phyloP scores from a whole-genome alignment of 2,888 invertebrate genomes.

The Diarsia brunnea region DNA sequence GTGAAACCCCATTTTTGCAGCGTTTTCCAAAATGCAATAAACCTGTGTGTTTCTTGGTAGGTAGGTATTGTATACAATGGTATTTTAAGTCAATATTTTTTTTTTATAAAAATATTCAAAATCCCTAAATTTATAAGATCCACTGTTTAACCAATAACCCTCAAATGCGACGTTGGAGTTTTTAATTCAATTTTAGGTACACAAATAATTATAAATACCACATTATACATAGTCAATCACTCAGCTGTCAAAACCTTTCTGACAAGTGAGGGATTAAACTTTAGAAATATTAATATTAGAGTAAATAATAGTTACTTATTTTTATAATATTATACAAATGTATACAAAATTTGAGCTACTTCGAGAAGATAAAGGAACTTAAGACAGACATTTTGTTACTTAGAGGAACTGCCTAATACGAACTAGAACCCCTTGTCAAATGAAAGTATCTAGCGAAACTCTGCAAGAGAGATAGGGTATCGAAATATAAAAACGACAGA shows the following conservation, averaged over 20 bases:
- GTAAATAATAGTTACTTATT: slow-evolving; percentile 26
- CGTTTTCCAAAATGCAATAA: too few species aligned
- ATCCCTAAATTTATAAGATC: slow-evolving; percentile 8
- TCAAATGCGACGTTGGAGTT: background rate
- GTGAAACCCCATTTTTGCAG: too few species aligned
- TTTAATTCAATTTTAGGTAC: slow-evolving; percentile 8
- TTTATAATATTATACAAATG: slow-evolving; percentile 48
- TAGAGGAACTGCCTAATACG: background rate
- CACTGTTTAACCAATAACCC: slow-evolving; percentile 22
- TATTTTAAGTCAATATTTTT: too few species aligned
- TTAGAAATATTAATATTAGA: background rate
- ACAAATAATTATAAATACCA: slow-evolving; percentile 9
- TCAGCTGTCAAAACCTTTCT: slow-evolving; percentile 65
- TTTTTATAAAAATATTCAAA: background rate
- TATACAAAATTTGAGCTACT: slow-evolving; percentile 47
- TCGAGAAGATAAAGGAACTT: slow-evolving; percentile 12
- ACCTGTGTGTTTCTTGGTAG: too few species aligned
- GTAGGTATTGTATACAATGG: too few species aligned
- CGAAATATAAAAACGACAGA: background rate
- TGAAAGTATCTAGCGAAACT: background rate
- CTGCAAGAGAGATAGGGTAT: background rate
- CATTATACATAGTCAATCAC: slow-evolving; percentile 36
- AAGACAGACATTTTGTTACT: background rate
- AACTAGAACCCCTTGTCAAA: background rate
- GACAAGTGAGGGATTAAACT: slow-evolving; percentile 59